Conservation (phyloP, 2,113 vertebrate genomes). For the Barbus barbus region DNA sequence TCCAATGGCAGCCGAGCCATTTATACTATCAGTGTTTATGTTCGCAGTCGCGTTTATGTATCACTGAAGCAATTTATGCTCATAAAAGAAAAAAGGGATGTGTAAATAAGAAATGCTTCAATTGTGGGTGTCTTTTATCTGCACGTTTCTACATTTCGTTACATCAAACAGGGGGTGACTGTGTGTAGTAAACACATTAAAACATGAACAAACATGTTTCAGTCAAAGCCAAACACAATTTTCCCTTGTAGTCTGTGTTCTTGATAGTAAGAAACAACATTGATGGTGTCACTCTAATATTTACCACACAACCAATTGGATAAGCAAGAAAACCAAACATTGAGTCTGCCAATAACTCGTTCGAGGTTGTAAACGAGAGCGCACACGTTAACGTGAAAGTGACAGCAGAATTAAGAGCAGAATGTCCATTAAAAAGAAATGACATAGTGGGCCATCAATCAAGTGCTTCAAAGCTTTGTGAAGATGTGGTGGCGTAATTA, state of each 20-base stretch:
- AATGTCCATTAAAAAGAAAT: slow-evolving; percentile 32
- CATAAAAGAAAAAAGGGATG: slow-evolving; percentile 25
- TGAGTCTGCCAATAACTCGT: slow-evolving; percentile 5
- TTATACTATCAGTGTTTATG: slow-evolving; percentile 32
- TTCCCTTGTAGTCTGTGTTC: neutral
- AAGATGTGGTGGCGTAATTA: slow-evolving; percentile 21
- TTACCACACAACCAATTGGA: neutral
- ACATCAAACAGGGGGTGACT: slow-evolving; percentile 14
- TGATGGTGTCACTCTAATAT: slow-evolving; percentile 11
- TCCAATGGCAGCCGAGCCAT: slow-evolving; percentile 14
- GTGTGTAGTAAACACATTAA: slow-evolving; percentile 34
- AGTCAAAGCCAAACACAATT: neutral
- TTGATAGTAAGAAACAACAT: neutral
- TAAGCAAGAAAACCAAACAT: neutral
- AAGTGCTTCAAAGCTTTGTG: slow-evolving; percentile 20
- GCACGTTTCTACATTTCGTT: neutral
- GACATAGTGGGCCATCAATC: slow-evolving; percentile 20
- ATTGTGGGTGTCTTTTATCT: neutral
- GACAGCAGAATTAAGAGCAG: slow-evolving; percentile 28
- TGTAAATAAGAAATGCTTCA: slow-evolving; percentile 23
- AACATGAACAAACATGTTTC: slow-evolving; percentile 39
- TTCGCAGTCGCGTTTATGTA: neutral
- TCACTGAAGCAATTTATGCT: slow-evolving; percentile 20
- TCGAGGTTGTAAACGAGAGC: neutral
- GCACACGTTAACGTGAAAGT: neutral